Conservation (phyloP, 2,113 vertebrate species). For the Antennarius striatus region DNA sequence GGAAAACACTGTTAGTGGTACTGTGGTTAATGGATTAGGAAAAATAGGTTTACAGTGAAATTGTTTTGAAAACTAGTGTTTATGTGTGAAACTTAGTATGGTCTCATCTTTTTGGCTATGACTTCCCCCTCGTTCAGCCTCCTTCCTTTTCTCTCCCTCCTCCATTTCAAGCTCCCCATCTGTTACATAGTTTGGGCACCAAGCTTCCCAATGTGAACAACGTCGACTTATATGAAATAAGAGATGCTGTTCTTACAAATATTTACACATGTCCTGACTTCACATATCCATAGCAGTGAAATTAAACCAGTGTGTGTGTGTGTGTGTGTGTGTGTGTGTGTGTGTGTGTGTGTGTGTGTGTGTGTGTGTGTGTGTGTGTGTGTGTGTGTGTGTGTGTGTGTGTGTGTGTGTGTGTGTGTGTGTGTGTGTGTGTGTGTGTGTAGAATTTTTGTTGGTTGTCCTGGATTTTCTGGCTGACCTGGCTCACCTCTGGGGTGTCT, state of each 20-base stretch:
- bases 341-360: no score
- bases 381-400: no score
- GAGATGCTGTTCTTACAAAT: not conserved
- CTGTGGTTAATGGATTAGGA: not conserved
- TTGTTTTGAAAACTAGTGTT: not conserved
- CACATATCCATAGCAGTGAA: not conserved
- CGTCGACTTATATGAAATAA: not conserved
- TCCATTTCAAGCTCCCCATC: not conserved
- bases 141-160: not conserved
- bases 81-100: slow-evolving; percentile 9
- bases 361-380: no score
- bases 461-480: slow-evolving; percentile 71
- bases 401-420: not conserved
- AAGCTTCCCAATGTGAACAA: slow-evolving; percentile 2
- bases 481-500: slow-evolving; percentile 72
- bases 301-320: not conserved
- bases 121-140: not conserved
- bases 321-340: no score
- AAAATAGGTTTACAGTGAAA: slow-evolving; percentile 12
- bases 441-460: slow-evolving; percentile 35
- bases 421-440: slow-evolving; percentile 20
- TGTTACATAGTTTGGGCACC: not conserved
- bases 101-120: not conserved
- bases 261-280: slow-evolving; percentile 2
- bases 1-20: slow-evolving; percentile 2